A percentile compares a stretch with the other conserved stretches of the same genome.
Conservation (phyloP, 2,113 vertebrate genomes). For the Thermophis baileyi region DNA sequence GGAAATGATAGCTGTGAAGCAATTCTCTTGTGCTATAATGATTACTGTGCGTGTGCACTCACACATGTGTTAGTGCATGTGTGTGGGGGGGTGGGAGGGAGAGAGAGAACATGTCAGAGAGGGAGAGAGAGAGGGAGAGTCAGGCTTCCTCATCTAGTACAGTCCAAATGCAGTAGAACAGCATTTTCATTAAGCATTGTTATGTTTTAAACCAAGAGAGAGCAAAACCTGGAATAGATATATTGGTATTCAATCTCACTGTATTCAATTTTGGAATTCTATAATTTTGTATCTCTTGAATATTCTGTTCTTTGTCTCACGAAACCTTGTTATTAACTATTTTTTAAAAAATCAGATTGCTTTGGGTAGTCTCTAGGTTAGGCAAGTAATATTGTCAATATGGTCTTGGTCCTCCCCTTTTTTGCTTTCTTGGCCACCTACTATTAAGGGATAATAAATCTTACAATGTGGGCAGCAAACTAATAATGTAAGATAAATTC, state of each 20-base stretch:
- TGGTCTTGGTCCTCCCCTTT: not conserved
- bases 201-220: not conserved
- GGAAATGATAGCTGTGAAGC: not conserved
- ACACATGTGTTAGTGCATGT: not conserved
- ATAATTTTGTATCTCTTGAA: not conserved
- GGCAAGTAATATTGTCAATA: not conserved
- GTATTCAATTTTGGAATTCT: not conserved
- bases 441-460: not conserved
- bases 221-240: not conserved
- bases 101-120: not conserved
- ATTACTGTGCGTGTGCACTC: not conserved
- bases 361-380: not conserved
- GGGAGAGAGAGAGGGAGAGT: not conserved
- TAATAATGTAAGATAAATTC: not conserved
- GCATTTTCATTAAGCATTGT: not conserved
- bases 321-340: not conserved
- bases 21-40: not conserved
- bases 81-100: not conserved
- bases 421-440: not conserved
- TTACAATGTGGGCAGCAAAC: not conserved
- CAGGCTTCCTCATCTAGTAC: not conserved
- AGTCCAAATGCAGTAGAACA: not conserved
- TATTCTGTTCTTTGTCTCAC: not conserved
- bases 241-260: not conserved
- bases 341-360: not conserved